Evolutionary conservation across 1,140 invertebrate species (phyloP).

Genomic region (Asobara japonica): DNA sequence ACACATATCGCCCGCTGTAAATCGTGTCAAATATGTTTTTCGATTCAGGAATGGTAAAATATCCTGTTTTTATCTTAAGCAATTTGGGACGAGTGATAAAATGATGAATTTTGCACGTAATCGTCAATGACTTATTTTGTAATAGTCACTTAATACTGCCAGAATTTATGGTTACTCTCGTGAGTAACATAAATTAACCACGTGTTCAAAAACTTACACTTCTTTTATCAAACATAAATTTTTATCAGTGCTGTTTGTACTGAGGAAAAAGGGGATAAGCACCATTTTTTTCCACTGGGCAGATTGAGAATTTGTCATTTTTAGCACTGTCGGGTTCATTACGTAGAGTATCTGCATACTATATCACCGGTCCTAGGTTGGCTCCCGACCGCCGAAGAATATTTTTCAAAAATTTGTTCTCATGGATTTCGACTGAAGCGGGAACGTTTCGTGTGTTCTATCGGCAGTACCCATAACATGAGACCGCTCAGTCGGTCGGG

Average conservation of each 20-base stretch:
- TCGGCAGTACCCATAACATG: too few relatives aligned
- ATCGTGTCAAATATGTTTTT: constrained; percentile 4
- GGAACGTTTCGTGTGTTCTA: too few relatives aligned
- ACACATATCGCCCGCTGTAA: constrained; percentile 4
- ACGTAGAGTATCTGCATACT: too few relatives aligned
- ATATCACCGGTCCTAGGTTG: too few relatives aligned
- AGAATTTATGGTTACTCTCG: not conserved
- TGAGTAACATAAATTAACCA: not conserved
- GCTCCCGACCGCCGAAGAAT: too few relatives aligned
- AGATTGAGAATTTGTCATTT: not conserved
- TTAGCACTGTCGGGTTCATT: too few relatives aligned
- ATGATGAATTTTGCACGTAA: not conserved
- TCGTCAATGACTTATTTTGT: not conserved
- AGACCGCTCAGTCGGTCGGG: too few relatives aligned
- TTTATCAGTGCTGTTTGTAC: not conserved
- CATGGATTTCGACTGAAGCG: too few relatives aligned
- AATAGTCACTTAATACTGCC: not conserved
- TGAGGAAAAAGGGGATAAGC: not conserved
- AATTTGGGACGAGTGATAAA: not conserved
- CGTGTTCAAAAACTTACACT: not conserved
- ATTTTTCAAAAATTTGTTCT: too few relatives aligned
- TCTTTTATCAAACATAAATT: not conserved
- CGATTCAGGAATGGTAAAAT: not conserved
- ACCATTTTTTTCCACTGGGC: not conserved
- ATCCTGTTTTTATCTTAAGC: not conserved